Percentiles rank a stretch among this genome's conserved stretches.
These are phyloP conservation scores for Pyrgilauda ruficollis DNA, from an alignment of 2,113 vertebrate species.

Conservation along the genomic window DNA sequence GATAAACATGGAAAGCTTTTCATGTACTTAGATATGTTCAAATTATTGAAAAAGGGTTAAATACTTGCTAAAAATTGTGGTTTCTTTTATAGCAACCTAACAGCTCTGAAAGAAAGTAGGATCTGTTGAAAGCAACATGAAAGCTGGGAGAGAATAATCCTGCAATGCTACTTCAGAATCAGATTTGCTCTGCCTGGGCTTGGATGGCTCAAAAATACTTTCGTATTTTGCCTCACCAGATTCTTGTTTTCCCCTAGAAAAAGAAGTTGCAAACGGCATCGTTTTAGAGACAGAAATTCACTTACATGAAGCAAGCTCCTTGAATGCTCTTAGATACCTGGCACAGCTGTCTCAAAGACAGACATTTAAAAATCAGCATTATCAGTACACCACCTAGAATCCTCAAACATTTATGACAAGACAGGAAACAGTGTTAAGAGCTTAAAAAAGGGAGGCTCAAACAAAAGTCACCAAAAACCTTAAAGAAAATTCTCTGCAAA, in stretches of 20 bases:
- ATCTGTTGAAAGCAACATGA: neutral
- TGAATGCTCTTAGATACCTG: neutral
- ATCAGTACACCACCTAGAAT: neutral
- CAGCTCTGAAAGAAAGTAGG: neutral
- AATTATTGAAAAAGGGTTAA: neutral
- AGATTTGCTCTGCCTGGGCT: neutral
- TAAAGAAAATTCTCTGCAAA: neutral
- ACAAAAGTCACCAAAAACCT: neutral
- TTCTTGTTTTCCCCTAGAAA: neutral
- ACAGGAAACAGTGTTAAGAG: neutral
- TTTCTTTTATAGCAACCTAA: neutral
- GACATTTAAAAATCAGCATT: neutral
- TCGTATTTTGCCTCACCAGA: neutral
- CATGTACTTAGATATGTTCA: neutral
- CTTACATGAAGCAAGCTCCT: neutral
- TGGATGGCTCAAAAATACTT: neutral
- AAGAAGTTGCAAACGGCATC: neutral
- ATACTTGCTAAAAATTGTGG: neutral
- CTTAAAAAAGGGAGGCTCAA: neutral
- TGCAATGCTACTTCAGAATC: neutral
- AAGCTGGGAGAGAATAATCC: neutral
- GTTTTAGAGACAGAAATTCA: neutral
- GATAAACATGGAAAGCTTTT: neutral
- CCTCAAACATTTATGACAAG: neutral
- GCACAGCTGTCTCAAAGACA: neutral